Evolutionary conservation across 2,113 vertebrate species (phyloP), one percentile per base, ranked within the genome.

Genomic region (Sphyrna mokarran): DNA sequence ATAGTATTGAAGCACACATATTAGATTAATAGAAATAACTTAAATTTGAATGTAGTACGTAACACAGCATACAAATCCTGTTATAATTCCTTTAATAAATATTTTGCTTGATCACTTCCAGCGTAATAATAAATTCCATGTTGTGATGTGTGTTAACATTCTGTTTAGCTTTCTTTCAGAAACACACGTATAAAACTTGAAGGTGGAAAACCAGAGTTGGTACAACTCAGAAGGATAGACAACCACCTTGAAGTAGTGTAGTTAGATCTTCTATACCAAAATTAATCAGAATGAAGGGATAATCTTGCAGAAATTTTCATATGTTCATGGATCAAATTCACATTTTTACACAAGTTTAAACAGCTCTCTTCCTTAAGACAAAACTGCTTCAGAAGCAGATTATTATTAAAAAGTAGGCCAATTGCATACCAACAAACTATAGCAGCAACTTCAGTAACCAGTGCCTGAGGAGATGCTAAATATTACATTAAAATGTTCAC

Each of bases 371-470:
- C 29, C 58, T 58, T 91, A 13, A n/a, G 58, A 93, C 61, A 66
- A 68, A 66, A 66, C n/a, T 37, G 61, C 37, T 93, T 66, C 61
- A 40, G n/a, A 93, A 37, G 61, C 61, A 66, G 61, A 63, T 66
- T 93, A 66, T 68, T 63, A 68, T 20, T 83, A 93, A 66, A 91
- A 93, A 93, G n/a, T 68, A 33, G 61, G 89, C 61, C 61, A 93
- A 18, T 7, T 66, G n/a, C 61, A 93, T 63, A 93, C 33, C n/a
- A 66, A 63, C 61, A 66, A 66, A 20, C 61, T 68, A 37, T 93
- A 8, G n/a, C 20, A 20, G 37, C 80, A 40, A 83, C 37, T 16
- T 83, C n/a, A 93, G 33, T 22, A 66, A 93, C 89, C 22, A 20
- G 33, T 66, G 33, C 8, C 89, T 22, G 61, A 63, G 37, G 89